These are phyloP conservation scores for Diadophis punctatus DNA, from an alignment of 2,113 vertebrate genomes.

Conservation along the genomic window DNA sequence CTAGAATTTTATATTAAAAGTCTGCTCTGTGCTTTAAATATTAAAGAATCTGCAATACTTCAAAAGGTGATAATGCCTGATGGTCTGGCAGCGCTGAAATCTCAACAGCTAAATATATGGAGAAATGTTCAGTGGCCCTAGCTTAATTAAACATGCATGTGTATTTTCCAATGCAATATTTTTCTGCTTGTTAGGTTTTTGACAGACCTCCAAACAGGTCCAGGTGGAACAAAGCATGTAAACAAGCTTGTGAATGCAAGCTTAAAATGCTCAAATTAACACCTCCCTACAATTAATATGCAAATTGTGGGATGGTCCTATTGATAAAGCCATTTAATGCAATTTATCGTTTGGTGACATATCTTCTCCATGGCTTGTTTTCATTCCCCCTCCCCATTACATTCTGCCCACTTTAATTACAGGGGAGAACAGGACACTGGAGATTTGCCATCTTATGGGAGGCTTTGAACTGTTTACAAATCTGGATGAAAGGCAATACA, in stretches of 20 bases:
- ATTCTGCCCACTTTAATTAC: constrained; percentile 69
- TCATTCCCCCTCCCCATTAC: constrained; percentile 44
- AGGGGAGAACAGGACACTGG: constrained; percentile 56
- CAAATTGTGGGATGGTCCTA: constrained; percentile 69
- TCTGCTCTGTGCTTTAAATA: constrained; percentile 88
- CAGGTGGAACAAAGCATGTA: constrained; percentile 92
- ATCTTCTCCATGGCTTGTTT: constrained; percentile 60
- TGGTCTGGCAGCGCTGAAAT: constrained; percentile 78
- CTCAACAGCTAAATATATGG: constrained; percentile 80
- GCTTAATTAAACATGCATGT: constrained; percentile 98
- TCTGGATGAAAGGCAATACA: constrained; percentile 19
- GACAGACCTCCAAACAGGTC: constrained; percentile 95
- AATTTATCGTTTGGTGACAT: constrained; percentile 61
- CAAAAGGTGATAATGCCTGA: constrained; percentile 89
- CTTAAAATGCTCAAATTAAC: constrained; percentile 92
- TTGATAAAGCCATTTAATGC: constrained; percentile 70
- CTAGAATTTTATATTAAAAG: constrained; percentile 79
- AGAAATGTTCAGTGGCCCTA: constrained; percentile 79
- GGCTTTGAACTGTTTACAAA: constrained; percentile 42
- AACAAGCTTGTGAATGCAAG: constrained; percentile 90
- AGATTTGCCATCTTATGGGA: constrained; percentile 51
- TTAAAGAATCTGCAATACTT: constrained; percentile 88
- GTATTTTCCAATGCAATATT: constrained; percentile 86
- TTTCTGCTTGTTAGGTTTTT: constrained; percentile 90
- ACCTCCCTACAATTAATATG: constrained; percentile 87